A percentile compares a stretch with the other conserved stretches of the same genome.
Evolutionary conservation across 1,140 invertebrate species (phyloP).

Genomic region (Bombus superbus): DNA sequence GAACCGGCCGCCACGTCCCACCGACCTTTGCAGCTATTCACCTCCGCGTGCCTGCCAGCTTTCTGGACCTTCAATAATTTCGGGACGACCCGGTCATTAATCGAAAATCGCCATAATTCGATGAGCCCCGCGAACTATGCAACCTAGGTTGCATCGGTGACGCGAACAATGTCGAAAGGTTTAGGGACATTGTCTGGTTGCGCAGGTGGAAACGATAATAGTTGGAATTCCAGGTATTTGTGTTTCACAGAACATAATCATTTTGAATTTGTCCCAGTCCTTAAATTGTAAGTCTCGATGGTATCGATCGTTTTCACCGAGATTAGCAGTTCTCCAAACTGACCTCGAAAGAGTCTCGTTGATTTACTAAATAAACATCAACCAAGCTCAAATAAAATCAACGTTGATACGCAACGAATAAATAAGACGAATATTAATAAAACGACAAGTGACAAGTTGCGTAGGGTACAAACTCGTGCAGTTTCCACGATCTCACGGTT

Average conservation of each 20-base stretch:
- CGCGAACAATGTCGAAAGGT: not conserved
- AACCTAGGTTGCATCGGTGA: not conserved
- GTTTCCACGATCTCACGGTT: no score
- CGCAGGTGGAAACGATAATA: not conserved
- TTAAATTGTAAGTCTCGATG: not conserved
- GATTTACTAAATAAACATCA: not conserved
- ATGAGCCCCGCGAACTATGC: conserved; percentile 40
- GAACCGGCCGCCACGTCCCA: not conserved
- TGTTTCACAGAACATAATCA: not conserved
- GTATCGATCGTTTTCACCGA: no score
- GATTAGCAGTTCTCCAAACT: not conserved
- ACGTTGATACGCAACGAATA: no score
- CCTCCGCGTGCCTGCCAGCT: conserved; percentile 32
- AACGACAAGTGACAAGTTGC: no score
- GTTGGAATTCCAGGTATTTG: not conserved
- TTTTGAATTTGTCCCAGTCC: not conserved
- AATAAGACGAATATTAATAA: no score
- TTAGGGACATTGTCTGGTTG: not conserved
- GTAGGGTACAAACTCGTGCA: no score
- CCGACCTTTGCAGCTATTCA: conserved; percentile 35
- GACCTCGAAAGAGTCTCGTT: not conserved
- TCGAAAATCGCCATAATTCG: conserved; percentile 43
- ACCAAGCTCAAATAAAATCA: not conserved
- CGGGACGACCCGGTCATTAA: conserved; percentile 36
- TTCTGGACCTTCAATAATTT: conserved; percentile 34